A percentile compares a stretch with the other conserved stretches of the same genome.
These are phyloP conservation scores for Drosophila flavopinicola DNA, from an alignment of 2,888 invertebrate species.

Conservation along the genomic window DNA sequence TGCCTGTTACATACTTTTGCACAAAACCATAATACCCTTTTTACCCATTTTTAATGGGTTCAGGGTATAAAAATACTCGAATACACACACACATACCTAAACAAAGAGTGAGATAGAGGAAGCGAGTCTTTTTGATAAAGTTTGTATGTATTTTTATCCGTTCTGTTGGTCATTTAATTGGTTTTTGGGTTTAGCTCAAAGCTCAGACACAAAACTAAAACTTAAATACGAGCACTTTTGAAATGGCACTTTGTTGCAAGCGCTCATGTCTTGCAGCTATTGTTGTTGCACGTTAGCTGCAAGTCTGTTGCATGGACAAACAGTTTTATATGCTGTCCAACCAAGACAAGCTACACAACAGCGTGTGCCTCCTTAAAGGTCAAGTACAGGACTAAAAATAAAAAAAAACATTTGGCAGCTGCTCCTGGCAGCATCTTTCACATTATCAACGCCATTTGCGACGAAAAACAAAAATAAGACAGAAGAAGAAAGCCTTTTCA, in stretches of 20 bases:
- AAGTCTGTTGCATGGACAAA: slow-evolving; percentile 27
- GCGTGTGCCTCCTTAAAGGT: slow-evolving; percentile 17
- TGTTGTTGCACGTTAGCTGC: slow-evolving; percentile 27
- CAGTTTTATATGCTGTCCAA: slow-evolving; percentile 8
- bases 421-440: slow-evolving; percentile 18
- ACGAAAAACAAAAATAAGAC: neutral
- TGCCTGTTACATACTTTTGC: too few species aligned
- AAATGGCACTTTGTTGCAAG: slow-evolving; percentile 9
- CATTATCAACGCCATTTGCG: slow-evolving; percentile 39
- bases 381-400: slow-evolving; percentile 28
- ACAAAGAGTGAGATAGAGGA: neutral
- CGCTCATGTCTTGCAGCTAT: neutral
- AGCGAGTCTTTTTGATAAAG: slow-evolving; percentile 36
- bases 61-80: slow-evolving; percentile 16
- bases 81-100: neutral
- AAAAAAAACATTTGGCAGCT: slow-evolving; percentile 41
- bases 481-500: slow-evolving; percentile 7
- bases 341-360: slow-evolving; percentile 2
- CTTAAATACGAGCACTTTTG: slow-evolving; percentile 21
- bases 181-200: slow-evolving; percentile 30
- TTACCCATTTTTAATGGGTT: too few species aligned
- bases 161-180: slow-evolving; percentile 57
- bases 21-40: too few species aligned
- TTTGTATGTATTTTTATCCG: slow-evolving; percentile 38
- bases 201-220: slow-evolving; percentile 16